These are phyloP conservation scores for Tadarida brasiliensis DNA, from an alignment of 2,797 vertebrate genomes.

Conservation along the genomic window DNA sequence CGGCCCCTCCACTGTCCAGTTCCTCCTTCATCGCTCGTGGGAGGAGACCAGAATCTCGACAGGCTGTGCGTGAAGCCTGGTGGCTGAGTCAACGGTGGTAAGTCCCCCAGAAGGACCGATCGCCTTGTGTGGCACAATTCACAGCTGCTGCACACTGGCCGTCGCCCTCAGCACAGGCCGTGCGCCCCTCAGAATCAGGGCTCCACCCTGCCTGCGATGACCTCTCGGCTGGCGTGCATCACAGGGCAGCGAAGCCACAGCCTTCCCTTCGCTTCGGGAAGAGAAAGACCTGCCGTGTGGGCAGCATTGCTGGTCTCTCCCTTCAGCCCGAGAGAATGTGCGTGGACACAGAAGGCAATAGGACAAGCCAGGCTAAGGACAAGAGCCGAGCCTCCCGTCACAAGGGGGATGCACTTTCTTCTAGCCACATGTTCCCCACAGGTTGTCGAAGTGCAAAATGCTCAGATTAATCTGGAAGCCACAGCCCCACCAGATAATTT, in stretches of 20 bases:
- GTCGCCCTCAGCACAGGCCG: background rate
- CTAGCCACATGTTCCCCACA: fast-evolving
- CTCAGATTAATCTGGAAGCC: background rate
- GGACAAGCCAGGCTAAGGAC: no score
- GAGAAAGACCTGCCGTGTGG: background rate
- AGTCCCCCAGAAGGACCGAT: background rate
- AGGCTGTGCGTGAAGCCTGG: background rate
- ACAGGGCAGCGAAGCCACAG: background rate
- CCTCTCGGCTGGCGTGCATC: background rate
- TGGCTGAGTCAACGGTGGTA: background rate
- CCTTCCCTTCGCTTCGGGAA: background rate
- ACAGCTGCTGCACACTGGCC: background rate
- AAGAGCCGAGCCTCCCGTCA: background rate
- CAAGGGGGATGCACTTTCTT: background rate
- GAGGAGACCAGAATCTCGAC: background rate
- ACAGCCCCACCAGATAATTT: background rate
- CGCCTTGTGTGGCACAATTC: background rate
- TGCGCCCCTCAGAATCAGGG: background rate
- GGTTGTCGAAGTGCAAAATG: background rate
- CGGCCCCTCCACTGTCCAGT: background rate
- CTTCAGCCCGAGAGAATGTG: background rate
- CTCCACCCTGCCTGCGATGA: no score
- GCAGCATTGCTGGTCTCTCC: fast-evolving
- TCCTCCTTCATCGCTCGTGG: background rate
- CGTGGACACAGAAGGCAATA: background rate